A percentile compares a stretch with the other conserved stretches of the same genome.
phyloP scores from a whole-genome alignment of 2,888 invertebrate species.

The Athrips mouffetella region DNA sequence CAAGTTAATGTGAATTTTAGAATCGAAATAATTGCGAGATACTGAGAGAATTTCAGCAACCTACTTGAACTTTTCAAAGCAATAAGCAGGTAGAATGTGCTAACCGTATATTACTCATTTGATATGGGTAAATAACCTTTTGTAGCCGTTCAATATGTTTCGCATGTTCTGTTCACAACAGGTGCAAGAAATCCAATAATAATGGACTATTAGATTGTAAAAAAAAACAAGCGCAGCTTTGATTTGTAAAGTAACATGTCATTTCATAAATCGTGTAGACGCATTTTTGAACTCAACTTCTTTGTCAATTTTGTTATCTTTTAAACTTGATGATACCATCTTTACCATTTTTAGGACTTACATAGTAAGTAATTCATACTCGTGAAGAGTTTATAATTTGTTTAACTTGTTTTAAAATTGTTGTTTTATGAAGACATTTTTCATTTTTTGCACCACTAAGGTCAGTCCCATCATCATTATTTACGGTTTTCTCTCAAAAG shows the following conservation, averaged over 20 bases:
- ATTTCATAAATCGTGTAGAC: too few species aligned
- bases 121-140: conserved; percentile 29
- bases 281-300: too few species aligned
- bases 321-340: too few species aligned
- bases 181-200: conserved; percentile 2
- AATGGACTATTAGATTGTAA: too few species aligned
- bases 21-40: conserved; percentile 19
- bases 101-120: conserved; percentile 22
- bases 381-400: too few species aligned
- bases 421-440: background rate
- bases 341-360: too few species aligned
- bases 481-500: conserved; percentile 4
- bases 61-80: conserved; percentile 17
- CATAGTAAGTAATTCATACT: too few species aligned
- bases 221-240: too few species aligned
- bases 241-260: too few species aligned
- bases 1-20: too few species aligned
- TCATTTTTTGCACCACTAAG: background rate
- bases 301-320: too few species aligned
- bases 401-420: background rate
- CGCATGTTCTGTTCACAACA: conserved; percentile 9
- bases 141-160: conserved; percentile 8
- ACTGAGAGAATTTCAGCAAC: background rate
- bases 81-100: conserved; percentile 12
- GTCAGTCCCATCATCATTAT: background rate